A percentile compares a stretch with the other conserved stretches of the same genome.
phyloP scores from a whole-genome alignment of 2,113 vertebrate species.

The Xenus cinereus region DNA sequence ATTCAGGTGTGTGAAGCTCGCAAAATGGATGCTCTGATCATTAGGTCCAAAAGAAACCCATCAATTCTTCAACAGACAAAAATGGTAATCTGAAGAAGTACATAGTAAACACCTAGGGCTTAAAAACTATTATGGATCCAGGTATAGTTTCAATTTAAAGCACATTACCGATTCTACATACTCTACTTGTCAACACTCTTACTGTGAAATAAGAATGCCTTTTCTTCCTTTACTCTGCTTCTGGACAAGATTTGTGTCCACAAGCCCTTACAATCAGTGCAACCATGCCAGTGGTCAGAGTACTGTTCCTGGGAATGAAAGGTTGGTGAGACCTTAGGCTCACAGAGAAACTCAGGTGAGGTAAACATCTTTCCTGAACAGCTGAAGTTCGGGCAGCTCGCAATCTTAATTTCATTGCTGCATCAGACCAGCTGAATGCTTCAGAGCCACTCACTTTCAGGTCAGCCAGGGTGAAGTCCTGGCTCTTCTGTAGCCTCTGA shows the following conservation, averaged over 20 bases:
- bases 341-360: background rate
- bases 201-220: background rate
- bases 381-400: background rate
- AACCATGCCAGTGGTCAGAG: background rate
- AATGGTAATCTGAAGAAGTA: background rate
- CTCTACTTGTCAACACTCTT: background rate
- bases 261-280: background rate
- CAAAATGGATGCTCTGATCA: background rate
- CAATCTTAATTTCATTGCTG: background rate
- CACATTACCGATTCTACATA: background rate
- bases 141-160: background rate
- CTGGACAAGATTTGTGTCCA: background rate
- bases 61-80: background rate
- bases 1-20: background rate
- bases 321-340: background rate
- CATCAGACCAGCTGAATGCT: background rate
- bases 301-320: background rate
- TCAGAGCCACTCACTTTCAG: background rate
- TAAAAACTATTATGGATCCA: background rate
- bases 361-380: background rate
- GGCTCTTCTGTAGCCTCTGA: background rate
- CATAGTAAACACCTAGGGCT: background rate
- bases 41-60: background rate
- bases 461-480: conserved; percentile 18
- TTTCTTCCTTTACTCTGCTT: background rate